phyloP scores from a whole-genome alignment of 2,888 invertebrate species.

The Gibbula magus region DNA sequence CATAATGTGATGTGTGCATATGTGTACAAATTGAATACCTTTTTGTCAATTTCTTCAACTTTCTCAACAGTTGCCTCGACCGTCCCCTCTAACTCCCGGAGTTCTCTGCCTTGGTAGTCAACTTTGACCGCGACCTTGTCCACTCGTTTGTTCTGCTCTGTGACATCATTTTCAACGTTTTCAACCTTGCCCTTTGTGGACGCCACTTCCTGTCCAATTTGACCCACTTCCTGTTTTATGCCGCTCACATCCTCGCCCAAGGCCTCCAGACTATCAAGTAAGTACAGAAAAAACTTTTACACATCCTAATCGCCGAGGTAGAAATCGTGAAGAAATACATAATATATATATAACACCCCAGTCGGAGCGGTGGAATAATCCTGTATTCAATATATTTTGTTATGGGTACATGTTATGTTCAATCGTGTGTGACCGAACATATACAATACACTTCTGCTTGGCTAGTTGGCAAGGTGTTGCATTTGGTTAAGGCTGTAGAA shows the following conservation, averaged over 20 bases:
- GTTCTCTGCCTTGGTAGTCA: slow-evolving; percentile 48
- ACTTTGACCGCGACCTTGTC: slow-evolving; percentile 44
- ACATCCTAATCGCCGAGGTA: too few relatives aligned
- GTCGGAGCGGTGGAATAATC: too few relatives aligned
- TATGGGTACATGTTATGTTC: too few relatives aligned
- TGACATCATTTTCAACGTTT: slow-evolving; percentile 52
- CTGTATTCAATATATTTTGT: too few relatives aligned
- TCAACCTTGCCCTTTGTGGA: slow-evolving; percentile 53
- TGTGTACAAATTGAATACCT: slow-evolving; percentile 46
- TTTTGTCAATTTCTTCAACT: slow-evolving; percentile 68
- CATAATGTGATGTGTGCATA: too few relatives aligned
- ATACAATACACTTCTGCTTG: too few relatives aligned
- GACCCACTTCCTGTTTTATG: slow-evolving; percentile 53
- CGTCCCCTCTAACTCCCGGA: slow-evolving; percentile 53
- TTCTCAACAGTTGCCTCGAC: slow-evolving; percentile 58
- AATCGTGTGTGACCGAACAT: too few relatives aligned
- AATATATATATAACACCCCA: too few relatives aligned
- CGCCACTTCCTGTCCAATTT: slow-evolving; percentile 56
- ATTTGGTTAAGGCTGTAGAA: too few relatives aligned
- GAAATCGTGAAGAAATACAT: too few relatives aligned
- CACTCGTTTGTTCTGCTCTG: slow-evolving; percentile 54
- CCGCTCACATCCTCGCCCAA: slow-evolving; percentile 57
- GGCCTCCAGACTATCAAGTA: slow-evolving; percentile 52
- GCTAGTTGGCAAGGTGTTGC: too few relatives aligned
- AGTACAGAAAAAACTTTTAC: background rate